Conservation (phyloP, 2,113 vertebrate species). For the Cyrtonyx montezumae region DNA sequence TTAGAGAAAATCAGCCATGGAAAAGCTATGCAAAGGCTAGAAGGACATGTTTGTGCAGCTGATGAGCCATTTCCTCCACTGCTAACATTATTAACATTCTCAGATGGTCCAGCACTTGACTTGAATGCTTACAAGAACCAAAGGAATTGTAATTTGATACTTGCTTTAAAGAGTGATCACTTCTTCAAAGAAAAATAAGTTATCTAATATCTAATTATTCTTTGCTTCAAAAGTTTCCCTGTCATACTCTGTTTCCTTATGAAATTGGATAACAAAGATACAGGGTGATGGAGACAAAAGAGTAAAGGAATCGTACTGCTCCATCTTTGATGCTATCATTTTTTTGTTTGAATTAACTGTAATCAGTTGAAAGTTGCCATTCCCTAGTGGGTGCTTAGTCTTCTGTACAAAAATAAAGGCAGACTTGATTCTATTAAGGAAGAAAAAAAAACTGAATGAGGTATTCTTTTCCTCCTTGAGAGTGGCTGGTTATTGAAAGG, state of each 20-base stretch:
- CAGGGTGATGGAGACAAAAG: neutral
- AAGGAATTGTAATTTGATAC: neutral
- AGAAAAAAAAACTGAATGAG: neutral
- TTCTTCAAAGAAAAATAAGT: accelerated
- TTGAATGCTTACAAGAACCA: neutral
- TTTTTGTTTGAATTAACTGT: neutral
- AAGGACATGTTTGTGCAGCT: neutral
- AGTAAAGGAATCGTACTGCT: neutral
- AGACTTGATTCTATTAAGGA: neutral
- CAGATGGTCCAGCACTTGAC: neutral
- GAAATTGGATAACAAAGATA: neutral
- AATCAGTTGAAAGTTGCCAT: neutral
- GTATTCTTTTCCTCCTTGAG: neutral
- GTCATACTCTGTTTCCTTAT: neutral
- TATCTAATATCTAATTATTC: neutral
- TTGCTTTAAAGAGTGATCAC: neutral
- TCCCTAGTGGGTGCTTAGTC: neutral
- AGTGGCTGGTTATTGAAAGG: neutral
- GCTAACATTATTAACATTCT: neutral
- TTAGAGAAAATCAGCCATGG: neutral
- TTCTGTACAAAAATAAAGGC: neutral
- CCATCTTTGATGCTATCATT: neutral
- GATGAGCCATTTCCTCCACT: neutral
- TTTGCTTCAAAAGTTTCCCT: neutral
- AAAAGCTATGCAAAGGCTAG: neutral